phyloP scores from a whole-genome alignment of 2,888 invertebrate species.

The Gastrophysa polygoni region DNA sequence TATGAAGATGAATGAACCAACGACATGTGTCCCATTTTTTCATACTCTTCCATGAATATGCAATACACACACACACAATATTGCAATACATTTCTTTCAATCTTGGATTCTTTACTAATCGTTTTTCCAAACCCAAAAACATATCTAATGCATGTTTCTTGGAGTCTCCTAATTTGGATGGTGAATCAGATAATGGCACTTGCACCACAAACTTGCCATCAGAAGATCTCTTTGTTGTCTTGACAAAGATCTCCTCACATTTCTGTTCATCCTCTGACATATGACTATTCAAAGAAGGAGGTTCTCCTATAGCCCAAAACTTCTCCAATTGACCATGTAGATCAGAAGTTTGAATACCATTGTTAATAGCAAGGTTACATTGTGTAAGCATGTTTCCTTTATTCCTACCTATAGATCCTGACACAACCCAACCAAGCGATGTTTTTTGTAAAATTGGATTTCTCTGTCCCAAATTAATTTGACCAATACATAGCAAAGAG shows the following conservation, averaged over 20 bases:
- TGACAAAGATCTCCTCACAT: conserved; percentile 17
- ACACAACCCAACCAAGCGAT: conserved; percentile 14
- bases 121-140: conserved; percentile 19
- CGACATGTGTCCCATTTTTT: conserved; percentile 23
- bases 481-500: conserved; percentile 5
- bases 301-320: conserved; percentile 16
- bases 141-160: conserved; percentile 11
- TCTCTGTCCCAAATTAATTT: conserved; percentile 6
- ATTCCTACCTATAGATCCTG: conserved; percentile 7
- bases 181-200: conserved; percentile 10
- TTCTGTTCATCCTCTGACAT: conserved; percentile 7
- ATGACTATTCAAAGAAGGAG: neutral
- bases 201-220: conserved; percentile 17
- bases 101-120: conserved; percentile 7
- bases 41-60: conserved; percentile 29
- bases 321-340: conserved; percentile 15
- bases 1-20: neutral
- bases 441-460: conserved; percentile 19
- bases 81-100: conserved; percentile 19
- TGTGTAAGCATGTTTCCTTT: neutral
- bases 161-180: conserved; percentile 10
- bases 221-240: conserved; percentile 4
- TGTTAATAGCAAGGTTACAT: neutral
- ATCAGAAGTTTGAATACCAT: conserved; percentile 1
- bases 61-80: too few relatives aligned